These are phyloP conservation scores for Florisuga fusca DNA, from an alignment of 2,797 vertebrate genomes.

Conservation along the genomic window DNA sequence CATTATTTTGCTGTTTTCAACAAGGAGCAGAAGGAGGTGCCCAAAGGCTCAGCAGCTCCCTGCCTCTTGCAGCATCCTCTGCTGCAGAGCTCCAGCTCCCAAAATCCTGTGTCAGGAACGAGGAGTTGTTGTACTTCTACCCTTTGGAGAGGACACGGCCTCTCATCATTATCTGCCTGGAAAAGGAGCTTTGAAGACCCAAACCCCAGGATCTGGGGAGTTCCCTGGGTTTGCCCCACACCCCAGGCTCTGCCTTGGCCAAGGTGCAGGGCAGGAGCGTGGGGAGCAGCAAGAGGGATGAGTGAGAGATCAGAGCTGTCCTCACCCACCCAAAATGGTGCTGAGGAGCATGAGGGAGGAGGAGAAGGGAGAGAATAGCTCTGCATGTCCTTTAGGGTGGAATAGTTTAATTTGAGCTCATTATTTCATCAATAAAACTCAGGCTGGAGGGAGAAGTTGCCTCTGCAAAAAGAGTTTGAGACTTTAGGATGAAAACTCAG, in stretches of 20 bases:
- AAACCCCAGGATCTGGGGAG: not conserved
- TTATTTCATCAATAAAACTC: not conserved
- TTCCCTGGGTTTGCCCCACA: not conserved
- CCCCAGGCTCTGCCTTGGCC: not conserved
- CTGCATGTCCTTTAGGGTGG: not conserved
- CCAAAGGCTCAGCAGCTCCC: not conserved
- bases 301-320: not conserved
- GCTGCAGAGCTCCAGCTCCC: not conserved
- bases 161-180: no score
- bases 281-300: accelerated
- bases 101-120: not conserved
- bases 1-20: not conserved
- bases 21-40: not conserved
- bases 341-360: not conserved
- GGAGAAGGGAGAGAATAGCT: not conserved
- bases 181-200: not conserved
- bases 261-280: accelerated
- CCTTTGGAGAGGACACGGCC: not conserved
- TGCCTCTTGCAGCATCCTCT: accelerated
- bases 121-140: not conserved
- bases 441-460: not conserved
- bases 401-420: not conserved
- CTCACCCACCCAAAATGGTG: not conserved
- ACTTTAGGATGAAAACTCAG: not conserved
- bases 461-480: not conserved